Base-by-base conservation (phyloP, 2,113 vertebrate species). In the Micronisus gabar region DNA sequence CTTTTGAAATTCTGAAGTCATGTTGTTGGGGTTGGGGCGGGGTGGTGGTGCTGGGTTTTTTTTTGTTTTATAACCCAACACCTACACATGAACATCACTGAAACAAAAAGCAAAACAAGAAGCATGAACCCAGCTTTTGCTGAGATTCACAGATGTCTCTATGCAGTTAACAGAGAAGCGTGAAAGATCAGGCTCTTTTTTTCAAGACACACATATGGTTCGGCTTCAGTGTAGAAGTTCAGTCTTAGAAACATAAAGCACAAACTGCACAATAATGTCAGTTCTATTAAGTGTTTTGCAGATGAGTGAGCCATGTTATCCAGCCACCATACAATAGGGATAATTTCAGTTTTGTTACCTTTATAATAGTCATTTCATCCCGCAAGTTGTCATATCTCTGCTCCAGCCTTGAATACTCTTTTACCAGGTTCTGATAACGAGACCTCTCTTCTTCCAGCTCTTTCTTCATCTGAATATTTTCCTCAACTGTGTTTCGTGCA, bases 361-460 rank as follows among this genome's bases (percentile, higher is more conserved):
- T 53, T 53, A 97, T 68, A 48, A 99, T 38, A 5, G 97, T 97
- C 36, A 99, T 92, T 96, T 99, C 99, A 23, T 99, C 99, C 86
- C 96, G 97, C 76, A 99, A 96, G 96, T 98, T 99, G 90, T 99
- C 99, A 0, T 99, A 99, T 98, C 98, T 98, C 98, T 99, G 99
- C 98, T 99, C 99, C 97, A 99, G 91, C 55, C 97, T 97, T 2
- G 99, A 99, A 95, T 98, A 99, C 30, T 99, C 99, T 94, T 99
- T 99, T 27, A 99, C 97, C 2, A 99, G 98, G 70, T 99, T 99
- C 98, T 99, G 99, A 92, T 99, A 99, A 32, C 99, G 98, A 73
- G 98, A 98, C 2, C 99, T 95, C 84, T 99, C 99, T 6, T 98
- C 98, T 34, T 99, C 99, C 93, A 99, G 97, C 41, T 99, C 99